Base-by-base conservation (phyloP, 2,797 vertebrate species). In the Esox lucius region DNA sequence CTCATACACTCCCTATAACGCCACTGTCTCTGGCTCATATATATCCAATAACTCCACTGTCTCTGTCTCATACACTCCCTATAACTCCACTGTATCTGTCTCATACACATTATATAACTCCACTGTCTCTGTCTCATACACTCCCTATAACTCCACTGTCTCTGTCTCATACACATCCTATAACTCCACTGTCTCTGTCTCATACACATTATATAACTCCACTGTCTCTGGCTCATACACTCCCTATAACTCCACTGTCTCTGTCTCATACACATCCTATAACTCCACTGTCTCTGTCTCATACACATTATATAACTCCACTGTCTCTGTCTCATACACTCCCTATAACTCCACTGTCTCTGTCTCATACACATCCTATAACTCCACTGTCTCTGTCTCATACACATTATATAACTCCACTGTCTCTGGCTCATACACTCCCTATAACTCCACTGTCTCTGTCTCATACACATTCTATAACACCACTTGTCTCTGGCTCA, bases 361-460 rank as follows among this genome's bases (percentile, higher is more conserved):
- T 74, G 68, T 80, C 72, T 72, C 75, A 78, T 71, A 76, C 51
- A 22, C 77, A 1, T 42, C 53, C 48, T 72, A 70, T 48, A n/a
- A 53, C n/a, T 65, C 8, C 83, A 86, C 91, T 39, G 84, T 81
- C 68, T 78, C 3, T 39, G 7, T 7, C 7, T 39, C 3, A 39
- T 39, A 39, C 7, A 39, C 35, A 39, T 35, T 7, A 3, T 39
- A 39, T 39, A 3, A 39, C 35, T 39, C 51, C 48, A 51, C 48
- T 56, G 84, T 76, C 22, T 48, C 79, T 82, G 75, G 69, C n/a
- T 35, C 68, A 51, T 53, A 53, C 62, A 66, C 68, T 74, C 70
- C 75, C 71, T 69, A 56, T 72, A 71, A 48, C 69, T 74, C 65
- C 61, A 22, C 61, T 70, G 70, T 35, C 3, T 39, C 73, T 74